Conservation (phyloP, 2,113 vertebrate species). For the Heterocephalus glaber region DNA sequence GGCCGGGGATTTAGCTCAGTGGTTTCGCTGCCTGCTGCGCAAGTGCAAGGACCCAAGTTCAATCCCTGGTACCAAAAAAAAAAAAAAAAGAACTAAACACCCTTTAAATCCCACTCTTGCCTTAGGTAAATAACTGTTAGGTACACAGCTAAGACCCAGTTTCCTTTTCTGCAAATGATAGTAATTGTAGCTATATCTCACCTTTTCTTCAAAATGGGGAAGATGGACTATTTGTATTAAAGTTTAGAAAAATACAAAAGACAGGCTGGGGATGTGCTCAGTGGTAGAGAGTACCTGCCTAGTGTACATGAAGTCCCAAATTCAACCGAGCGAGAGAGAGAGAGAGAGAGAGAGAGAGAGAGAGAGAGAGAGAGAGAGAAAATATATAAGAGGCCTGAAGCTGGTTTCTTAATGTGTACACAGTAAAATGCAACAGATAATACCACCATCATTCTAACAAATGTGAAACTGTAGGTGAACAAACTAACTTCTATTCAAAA, state of each 20-base stretch:
- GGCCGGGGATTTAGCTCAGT: too few relatives aligned
- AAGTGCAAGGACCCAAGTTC: too few relatives aligned
- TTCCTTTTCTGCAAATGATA: constrained; percentile 10
- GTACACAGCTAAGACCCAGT: neutral
- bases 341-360: neutral
- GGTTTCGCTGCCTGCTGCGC: too few relatives aligned
- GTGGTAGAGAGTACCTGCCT: neutral
- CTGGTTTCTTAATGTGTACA: neutral
- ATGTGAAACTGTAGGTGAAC: constrained; percentile 11
- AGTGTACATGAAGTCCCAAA: neutral
- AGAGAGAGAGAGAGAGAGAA: neutral
- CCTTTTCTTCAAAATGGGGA: constrained; percentile 28
- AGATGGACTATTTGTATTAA: neutral
- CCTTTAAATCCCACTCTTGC: constrained; percentile 37
- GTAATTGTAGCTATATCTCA: neutral
- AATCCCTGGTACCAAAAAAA: too few relatives aligned
- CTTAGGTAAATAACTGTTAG: neutral
- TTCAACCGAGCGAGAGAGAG: neutral
- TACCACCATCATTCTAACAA: neutral
- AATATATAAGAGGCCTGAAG: neutral
- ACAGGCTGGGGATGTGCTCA: neutral
- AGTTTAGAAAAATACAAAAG: neutral
- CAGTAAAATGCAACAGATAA: constrained; percentile 39
- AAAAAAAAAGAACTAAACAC: too few relatives aligned
- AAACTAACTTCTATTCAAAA: neutral